Conservation (phyloP, 2,113 vertebrate species). For the Prolemur simus region DNA sequence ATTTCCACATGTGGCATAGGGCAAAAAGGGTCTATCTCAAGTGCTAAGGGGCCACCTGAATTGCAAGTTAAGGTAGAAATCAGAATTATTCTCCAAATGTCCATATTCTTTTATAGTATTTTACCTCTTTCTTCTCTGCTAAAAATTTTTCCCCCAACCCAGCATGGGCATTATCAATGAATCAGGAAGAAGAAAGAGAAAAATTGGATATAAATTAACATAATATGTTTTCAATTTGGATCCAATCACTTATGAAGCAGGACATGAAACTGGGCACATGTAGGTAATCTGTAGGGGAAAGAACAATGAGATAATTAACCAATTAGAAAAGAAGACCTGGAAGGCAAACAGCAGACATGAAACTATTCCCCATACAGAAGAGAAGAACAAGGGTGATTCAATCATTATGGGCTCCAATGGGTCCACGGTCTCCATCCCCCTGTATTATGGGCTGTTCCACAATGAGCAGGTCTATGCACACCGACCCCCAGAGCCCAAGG, state of each 20-base stretch:
- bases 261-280: not conserved
- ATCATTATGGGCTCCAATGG: not conserved
- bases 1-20: not conserved
- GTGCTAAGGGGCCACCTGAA: not conserved
- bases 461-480: too few relatives aligned
- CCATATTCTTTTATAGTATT: not conserved
- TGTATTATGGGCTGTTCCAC: too few relatives aligned
- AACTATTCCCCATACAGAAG: not conserved
- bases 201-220: not conserved
- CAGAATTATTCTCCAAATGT: not conserved
- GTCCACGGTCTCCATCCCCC: not conserved
- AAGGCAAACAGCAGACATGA: not conserved
- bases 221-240: not conserved
- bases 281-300: not conserved
- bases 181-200: not conserved
- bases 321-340: not conserved
- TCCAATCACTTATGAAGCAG: not conserved
- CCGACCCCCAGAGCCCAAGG: too few relatives aligned
- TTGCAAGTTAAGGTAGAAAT: not conserved
- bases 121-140: not conserved
- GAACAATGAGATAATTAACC: not conserved
- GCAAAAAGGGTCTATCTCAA: not conserved
- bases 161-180: not conserved
- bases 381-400: not conserved
- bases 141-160: not conserved